Evolutionary conservation across 2,888 invertebrate genomes (phyloP), one percentile per base, ranked within the genome.

Genomic region (Amblyteles armatorius): DNA sequence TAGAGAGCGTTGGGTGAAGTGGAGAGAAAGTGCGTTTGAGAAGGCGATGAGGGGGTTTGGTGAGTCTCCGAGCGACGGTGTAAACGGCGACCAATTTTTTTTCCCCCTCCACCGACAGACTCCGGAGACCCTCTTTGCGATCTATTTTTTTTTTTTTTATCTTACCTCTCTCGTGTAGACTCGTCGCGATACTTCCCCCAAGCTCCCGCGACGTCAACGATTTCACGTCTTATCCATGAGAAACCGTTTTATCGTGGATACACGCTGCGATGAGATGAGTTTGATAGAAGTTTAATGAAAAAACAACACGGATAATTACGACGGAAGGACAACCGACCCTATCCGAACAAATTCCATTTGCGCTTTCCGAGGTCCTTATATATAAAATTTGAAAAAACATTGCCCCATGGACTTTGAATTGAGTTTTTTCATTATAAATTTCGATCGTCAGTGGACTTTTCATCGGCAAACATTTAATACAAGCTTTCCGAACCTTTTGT

Each of bases 221-320:
- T 71, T 50, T 63, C 72, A 26, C 79, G 50, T 79, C 29, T 79
- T 73, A 82, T 77, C 82, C 72, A 44, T 33, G 36, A 36, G 16
- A 60, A 63, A 86, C 84, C 84, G 79, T 84, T 87, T 85, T 83
- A 83, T 74, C 78, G 78, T 68, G 63, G 72, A 78, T 85, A 81
- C 55, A 55, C 63, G 16, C 44, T 29, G 71, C 60, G 63, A n/a
- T 19, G 72, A 77, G 82, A 82, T 80, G 85, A 82, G 85, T 88
- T 90, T 88, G 87, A 91, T 89, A 89, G 89, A 87, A 91, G 87
- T 89, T 90, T 91, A 90, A 91, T 91, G 91, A 90, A 91, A 91
- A 89, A 90, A 90, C 89, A 91, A 91, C 91, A 91, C 84, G 87
- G 87, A 88, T 91, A 91, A 91, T 91, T 91, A 91, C 82, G 69